phyloP scores from a whole-genome alignment of 2,888 invertebrate species.

The Cheiracanthium punctorium region DNA sequence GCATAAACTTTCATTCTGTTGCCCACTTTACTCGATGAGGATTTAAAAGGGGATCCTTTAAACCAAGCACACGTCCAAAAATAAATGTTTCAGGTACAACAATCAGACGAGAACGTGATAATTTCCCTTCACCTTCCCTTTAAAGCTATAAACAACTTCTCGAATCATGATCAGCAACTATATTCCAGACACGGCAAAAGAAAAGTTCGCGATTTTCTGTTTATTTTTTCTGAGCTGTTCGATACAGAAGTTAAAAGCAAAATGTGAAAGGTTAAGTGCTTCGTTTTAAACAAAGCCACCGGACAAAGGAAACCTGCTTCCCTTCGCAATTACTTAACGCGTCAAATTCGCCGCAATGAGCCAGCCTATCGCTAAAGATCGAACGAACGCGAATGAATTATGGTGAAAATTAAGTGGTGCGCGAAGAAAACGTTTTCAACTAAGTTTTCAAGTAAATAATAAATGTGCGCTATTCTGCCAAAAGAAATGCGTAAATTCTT shows the following conservation, averaged over 20 bases:
- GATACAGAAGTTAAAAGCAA: constrained; percentile 16
- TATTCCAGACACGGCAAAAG: not conserved
- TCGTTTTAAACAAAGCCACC: not conserved
- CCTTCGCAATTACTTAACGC: not conserved
- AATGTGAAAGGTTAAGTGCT: constrained; percentile 34
- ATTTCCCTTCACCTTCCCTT: no score
- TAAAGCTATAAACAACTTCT: not conserved
- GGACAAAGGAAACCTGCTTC: constrained; percentile 2
- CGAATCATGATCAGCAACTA: not conserved
- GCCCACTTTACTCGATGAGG: no score
- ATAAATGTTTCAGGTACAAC: no score
- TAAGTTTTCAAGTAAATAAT: not conserved
- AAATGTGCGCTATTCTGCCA: no score
- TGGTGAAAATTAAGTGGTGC: not conserved
- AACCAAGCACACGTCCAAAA: no score
- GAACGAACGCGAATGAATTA: not conserved
- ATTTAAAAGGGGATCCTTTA: no score
- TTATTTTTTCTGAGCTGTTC: not conserved
- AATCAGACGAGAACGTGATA: no score
- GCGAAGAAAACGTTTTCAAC: not conserved
- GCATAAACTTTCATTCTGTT: no score
- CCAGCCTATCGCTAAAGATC: not conserved
- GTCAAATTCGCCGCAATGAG: not conserved
- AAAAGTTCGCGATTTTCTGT: not conserved
- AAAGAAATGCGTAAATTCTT: no score